phyloP scores from a whole-genome alignment of 2,888 invertebrate species.

The Tryphoninae sp. region DNA sequence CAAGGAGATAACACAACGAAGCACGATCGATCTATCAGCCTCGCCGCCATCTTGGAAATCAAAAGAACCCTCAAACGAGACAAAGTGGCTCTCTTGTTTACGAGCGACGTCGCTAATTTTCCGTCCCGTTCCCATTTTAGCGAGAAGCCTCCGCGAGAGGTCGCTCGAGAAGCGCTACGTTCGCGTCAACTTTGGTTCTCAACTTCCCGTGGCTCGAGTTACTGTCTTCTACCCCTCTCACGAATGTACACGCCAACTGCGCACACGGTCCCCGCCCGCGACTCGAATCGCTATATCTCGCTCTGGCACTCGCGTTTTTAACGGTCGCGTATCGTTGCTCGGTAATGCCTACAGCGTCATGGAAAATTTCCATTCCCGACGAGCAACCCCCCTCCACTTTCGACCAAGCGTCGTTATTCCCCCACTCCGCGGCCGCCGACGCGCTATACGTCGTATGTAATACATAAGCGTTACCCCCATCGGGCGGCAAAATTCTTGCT shows the following conservation, averaged over 20 bases:
- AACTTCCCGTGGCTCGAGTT: conserved; percentile 56
- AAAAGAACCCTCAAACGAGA: neutral
- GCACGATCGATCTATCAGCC: neutral
- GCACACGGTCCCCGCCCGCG: conserved; percentile 44
- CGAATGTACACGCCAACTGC: neutral
- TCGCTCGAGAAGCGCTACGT: conserved; percentile 44
- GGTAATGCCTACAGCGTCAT: conserved; percentile 69
- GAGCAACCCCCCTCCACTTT: conserved; percentile 64
- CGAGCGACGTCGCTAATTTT: conserved; percentile 14
- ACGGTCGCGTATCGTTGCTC: conserved; percentile 58
- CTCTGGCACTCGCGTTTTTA: conserved; percentile 40
- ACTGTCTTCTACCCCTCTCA: conserved; percentile 17
- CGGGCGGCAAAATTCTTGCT: conserved; percentile 66
- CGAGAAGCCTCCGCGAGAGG: conserved; percentile 47
- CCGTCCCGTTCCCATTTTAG: conserved; percentile 12
- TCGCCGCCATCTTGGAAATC: neutral
- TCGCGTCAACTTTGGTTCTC: conserved; percentile 42
- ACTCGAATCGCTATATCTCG: conserved; percentile 15
- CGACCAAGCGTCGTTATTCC: conserved; percentile 46
- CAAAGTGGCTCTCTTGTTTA: neutral
- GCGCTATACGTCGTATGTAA: conserved; percentile 51
- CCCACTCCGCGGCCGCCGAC: conserved; percentile 59
- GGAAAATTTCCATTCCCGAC: conserved; percentile 78
- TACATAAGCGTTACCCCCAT: conserved; percentile 72
- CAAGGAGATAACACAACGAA: neutral